phyloP scores from a whole-genome alignment of 2,888 invertebrate species.

The Callyntrura sp. region DNA sequence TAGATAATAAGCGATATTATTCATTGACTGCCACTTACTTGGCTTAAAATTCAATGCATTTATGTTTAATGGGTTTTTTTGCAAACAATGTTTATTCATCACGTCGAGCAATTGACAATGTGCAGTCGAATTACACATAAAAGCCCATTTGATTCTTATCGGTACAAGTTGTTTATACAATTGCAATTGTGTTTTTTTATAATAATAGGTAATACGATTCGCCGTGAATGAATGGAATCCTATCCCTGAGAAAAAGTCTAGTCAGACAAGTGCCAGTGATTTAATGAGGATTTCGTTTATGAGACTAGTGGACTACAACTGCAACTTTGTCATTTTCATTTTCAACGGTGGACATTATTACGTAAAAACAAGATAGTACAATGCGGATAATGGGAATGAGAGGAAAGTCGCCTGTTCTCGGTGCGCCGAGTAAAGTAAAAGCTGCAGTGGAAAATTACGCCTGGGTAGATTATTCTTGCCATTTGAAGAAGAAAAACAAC shows the following conservation, averaged over 20 bases:
- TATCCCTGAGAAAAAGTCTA: slow-evolving; percentile 20
- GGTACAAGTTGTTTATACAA: slow-evolving; percentile 44
- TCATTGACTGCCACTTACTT: not conserved
- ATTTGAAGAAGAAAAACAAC: slow-evolving; percentile 13
- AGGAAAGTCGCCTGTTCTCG: no score
- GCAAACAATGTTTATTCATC: slow-evolving; percentile 45
- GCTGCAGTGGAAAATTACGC: no score
- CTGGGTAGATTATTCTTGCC: not conserved
- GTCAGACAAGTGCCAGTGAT: slow-evolving; percentile 39
- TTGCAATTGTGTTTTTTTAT: slow-evolving; percentile 21
- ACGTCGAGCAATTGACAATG: not conserved
- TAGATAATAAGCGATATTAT: not conserved
- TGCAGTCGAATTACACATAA: slow-evolving; percentile 28
- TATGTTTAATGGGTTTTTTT: slow-evolving; percentile 25
- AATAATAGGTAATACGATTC: slow-evolving; percentile 26
- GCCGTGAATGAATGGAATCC: slow-evolving; percentile 13
- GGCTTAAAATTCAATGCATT: not conserved
- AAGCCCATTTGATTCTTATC: slow-evolving; percentile 61
- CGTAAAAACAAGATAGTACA: not conserved
- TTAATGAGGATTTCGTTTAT: slow-evolving; percentile 22
- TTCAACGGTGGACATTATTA: not conserved
- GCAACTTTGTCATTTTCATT: not conserved
- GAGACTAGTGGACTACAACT: not conserved
- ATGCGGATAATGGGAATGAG: no score
- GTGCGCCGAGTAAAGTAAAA: no score